Base-by-base conservation (phyloP, 2,888 invertebrate genomes). In the Lasioglossum calceatum region DNA sequence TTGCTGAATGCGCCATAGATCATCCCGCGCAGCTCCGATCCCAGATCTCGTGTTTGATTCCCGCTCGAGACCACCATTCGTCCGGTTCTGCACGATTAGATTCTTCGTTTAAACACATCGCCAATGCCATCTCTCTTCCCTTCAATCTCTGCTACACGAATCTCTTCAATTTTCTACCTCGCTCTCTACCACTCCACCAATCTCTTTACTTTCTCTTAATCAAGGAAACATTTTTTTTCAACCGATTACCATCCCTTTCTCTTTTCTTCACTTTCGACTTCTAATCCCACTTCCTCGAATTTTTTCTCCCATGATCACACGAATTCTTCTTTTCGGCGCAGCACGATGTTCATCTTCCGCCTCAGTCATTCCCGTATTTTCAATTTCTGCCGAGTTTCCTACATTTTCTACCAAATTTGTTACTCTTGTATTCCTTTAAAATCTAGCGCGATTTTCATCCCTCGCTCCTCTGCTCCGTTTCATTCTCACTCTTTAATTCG, bases 1-100 rank as follows among this genome's bases (percentile, higher is more conserved):
- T 75, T 54, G 54, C 85, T 82, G 87, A 87, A 90, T 83, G 81
- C 84, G 82, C 76, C 83, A 79, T 89, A 89, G 87, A 90, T 88
- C 87, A 87, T 84, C 77, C 77, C 27, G n/a, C 27, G 32, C 27
- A 61, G 76, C 72, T 84, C 79, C 73, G 80, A n/a, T n/a, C 54
- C 70, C 74, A 75, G 64, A 77, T 83, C 76, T 76, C 80, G 14
- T 79, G 76, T 86, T 86, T 79, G 80, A 36, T 42, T 79, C 73
- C 8, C 72, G 32, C 39, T 81, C 72, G 42, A 75, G 44, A 44
- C 64, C 54, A 61, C 79, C 75, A 76, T 82, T 77, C 78, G 36
- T 78, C 77, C 75, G 67, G 39, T 70, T 82, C 79, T 67, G n/a
- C 58, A n/a, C 79, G 77, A 82, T 83, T 79, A 79, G 72, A 76